Base-by-base conservation (phyloP, 2,797 vertebrate species). In the Tauraco hartlaubi region DNA sequence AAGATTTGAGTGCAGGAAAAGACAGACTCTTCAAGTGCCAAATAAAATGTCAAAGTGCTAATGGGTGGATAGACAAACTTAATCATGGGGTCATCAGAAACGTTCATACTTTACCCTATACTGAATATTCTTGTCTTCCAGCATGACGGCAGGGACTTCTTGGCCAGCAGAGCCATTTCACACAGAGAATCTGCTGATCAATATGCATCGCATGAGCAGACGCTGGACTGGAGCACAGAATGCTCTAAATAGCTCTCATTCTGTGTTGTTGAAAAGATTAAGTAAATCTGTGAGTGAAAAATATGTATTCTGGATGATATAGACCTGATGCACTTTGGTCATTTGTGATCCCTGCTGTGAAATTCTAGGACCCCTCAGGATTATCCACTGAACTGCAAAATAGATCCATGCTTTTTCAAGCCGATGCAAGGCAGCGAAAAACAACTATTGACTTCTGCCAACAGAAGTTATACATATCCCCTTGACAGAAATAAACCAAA, bases 231-330 rank as follows among this genome's bases (percentile, higher is more conserved):
- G 51, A 90, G 21, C 41, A 88, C 26, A 71, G 59, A 91, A 84
- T 76, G 33, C 49, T 90, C 37, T 83, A 71, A 95, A 91, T 31
- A 85, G 21, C 18, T 85, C 69, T 94, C 75, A 48, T 9, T 80
- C 68, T 22, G 6, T 64, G 66, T 48, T 0, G 0, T 68, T 90
- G 54, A 74, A 94, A 93, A 94, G 85, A 96, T 88, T 88, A 96
- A 92, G 62, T 35, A 96, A 90, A 96, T 94, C 75, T 51, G 72
- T 52, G 46, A 86, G 35, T 75, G 81, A 84, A 94, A 95, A 92
- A 92, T 62, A 46, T 52, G 64, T 96, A 64, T 95, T 91, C 63
- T 87, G 67, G 37, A 79, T 82, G 17, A 68, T 52, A 75, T 17
- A 66, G 35, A 71, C 51, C n/a, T 78, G 71, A 72, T 61, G 29